These are phyloP conservation scores for Epinotia demarniana DNA, from an alignment of 2,888 invertebrate species.

Conservation along the genomic window DNA sequence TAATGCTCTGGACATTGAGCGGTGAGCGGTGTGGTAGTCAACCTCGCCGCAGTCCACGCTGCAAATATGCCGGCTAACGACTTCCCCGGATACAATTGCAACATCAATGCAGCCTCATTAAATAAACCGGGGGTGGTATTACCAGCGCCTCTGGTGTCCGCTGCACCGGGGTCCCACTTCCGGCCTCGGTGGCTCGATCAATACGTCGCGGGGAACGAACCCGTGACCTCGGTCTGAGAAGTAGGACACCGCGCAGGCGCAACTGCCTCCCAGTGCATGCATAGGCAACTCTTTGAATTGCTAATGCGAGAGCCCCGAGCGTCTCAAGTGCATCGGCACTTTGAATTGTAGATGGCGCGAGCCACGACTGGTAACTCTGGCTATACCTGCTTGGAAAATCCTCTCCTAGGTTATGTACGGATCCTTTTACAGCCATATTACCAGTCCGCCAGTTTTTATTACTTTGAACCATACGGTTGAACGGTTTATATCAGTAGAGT, in stretches of 20 bases:
- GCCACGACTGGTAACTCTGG: not conserved
- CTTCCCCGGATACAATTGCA: constrained; percentile 16
- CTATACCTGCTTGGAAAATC: not conserved
- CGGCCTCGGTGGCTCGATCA: constrained; percentile 76
- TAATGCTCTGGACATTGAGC: not conserved
- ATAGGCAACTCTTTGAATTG: constrained; percentile 70
- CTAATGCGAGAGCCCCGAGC: constrained; percentile 57
- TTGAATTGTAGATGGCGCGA: constrained; percentile 28
- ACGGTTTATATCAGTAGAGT: not conserved
- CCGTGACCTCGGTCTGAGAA: constrained; percentile 77
- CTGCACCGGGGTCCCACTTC: constrained; percentile 77
- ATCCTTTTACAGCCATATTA: not conserved
- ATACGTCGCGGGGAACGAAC: constrained; percentile 83
- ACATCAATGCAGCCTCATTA: constrained; percentile 36
- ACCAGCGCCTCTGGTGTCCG: constrained; percentile 66
- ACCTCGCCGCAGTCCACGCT: not conserved
- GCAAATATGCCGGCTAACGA: constrained; percentile 24
- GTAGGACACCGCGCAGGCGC: constrained; percentile 83
- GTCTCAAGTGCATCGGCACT: constrained; percentile 35
- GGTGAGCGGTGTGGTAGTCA: not conserved
- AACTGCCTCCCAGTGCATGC: constrained; percentile 70
- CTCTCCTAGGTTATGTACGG: too few species aligned
- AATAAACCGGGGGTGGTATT: constrained; percentile 56
- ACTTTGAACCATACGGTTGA: too few species aligned
- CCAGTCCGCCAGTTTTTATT: too few species aligned